Percentiles rank a stretch among this genome's conserved stretches.
phyloP scores from a whole-genome alignment of 1,140 invertebrate species.

The Trichomalopsis sarcophagae region DNA sequence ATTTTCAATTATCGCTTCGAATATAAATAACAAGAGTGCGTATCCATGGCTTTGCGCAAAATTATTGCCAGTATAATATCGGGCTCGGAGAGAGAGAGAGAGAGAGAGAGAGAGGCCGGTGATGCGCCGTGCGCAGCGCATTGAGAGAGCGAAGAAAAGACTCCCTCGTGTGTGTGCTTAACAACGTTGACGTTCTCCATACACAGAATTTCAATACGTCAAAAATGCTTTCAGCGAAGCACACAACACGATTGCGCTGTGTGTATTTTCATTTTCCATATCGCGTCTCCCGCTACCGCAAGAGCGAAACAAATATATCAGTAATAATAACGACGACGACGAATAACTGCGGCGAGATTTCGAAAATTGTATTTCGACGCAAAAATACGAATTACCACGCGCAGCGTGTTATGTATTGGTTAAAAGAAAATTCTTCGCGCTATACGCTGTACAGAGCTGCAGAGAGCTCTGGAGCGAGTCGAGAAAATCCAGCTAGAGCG shows the following conservation, averaged over 20 bases:
- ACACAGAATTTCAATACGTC: background rate
- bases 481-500: background rate
- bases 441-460: background rate
- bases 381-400: no score
- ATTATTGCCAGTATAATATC: background rate
- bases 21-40: no score
- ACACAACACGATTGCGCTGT: background rate
- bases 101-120: background rate
- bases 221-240: background rate
- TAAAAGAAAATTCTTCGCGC: no score
- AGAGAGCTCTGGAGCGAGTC: background rate
- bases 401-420: no score
- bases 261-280: no score
- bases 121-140: background rate
- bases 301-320: no score
- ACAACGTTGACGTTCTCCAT: background rate
- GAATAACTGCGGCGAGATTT: no score
- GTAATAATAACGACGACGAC: no score
- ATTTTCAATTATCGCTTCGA: no score
- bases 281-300: no score
- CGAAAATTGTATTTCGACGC: no score
- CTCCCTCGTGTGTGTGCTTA: background rate
- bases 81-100: background rate
- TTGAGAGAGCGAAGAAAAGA: background rate
- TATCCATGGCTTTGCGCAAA: no score